These are phyloP conservation scores for Phalera bucephala DNA, from an alignment of 2,888 invertebrate genomes.

Conservation along the genomic window DNA sequence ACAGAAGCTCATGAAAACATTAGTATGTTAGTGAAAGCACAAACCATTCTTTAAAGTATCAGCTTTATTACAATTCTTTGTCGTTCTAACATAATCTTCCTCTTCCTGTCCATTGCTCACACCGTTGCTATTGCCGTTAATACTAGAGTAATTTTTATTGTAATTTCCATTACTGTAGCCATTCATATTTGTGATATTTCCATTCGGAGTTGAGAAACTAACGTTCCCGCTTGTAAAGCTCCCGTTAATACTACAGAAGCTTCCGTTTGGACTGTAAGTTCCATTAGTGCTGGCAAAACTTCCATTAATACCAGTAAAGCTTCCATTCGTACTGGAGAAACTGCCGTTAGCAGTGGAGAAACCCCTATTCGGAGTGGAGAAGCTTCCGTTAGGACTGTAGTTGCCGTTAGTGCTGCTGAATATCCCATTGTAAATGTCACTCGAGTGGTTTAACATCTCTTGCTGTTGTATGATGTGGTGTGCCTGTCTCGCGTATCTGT, in stretches of 20 bases:
- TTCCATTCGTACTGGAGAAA: conserved; percentile 20
- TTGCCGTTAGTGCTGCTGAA: conserved; percentile 30
- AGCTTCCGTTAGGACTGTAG: conserved; percentile 2
- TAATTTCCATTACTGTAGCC: conserved; percentile 44
- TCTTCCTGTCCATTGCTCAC: conserved; percentile 42
- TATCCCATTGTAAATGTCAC: conserved; percentile 49
- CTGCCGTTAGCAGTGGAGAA: conserved; percentile 23
- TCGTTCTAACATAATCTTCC: conserved; percentile 45
- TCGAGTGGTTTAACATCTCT: conserved; percentile 77
- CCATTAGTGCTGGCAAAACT: conserved; percentile 19
- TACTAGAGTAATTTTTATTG: conserved; percentile 26
- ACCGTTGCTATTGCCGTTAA: conserved; percentile 26
- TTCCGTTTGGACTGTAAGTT: conserved; percentile 14
- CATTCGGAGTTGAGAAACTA: conserved; percentile 11
- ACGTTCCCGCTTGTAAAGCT: no score
- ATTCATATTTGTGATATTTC: conserved; percentile 31
- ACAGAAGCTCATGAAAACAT: conserved; percentile 36
- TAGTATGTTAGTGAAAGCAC: conserved; percentile 69
- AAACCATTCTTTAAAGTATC: conserved; percentile 75
- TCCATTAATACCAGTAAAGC: conserved; percentile 14
- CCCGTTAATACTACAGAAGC: not conserved
- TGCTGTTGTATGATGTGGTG: conserved; percentile 93
- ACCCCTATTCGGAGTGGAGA: conserved; percentile 12
- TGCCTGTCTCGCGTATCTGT: conserved; percentile 92
- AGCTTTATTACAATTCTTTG: conserved; percentile 48